Evolutionary conservation across 2,113 vertebrate species (phyloP).

Genomic region (Lagenorhynchus albirostris): DNA sequence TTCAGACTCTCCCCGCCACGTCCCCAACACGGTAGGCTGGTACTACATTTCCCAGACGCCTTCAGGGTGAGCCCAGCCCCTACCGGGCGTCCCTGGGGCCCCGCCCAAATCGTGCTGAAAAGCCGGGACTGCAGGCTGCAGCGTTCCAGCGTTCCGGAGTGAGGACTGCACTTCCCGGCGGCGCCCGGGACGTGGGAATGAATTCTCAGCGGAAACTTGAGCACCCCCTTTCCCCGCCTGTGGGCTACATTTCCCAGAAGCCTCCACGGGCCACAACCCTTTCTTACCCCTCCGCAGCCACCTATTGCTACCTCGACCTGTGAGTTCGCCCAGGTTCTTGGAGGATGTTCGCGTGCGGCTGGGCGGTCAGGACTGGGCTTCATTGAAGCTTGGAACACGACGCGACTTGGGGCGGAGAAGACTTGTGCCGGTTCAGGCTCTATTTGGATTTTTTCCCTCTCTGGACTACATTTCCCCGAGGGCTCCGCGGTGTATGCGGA

Average conservation of each 20-base stretch:
- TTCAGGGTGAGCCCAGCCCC: not conserved
- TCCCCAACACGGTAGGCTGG: not conserved
- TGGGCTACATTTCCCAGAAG: not conserved
- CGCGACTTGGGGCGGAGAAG: no score
- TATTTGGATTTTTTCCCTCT: not conserved
- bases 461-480: not conserved
- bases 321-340: not conserved
- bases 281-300: not conserved
- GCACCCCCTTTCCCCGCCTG: not conserved
- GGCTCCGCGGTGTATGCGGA: not conserved
- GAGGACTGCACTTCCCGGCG: not conserved
- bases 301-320: not conserved
- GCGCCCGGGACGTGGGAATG: fast-evolving
- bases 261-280: not conserved
- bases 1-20: not conserved
- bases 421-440: fast-evolving
- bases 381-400: not conserved
- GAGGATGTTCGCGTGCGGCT: no score
- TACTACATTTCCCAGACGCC: not conserved
- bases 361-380: not conserved
- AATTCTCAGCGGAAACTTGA: not conserved
- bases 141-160: fast-evolving
- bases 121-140: not conserved
- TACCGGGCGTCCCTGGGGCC: not conserved
- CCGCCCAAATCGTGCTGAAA: not conserved